These are phyloP conservation scores for Canis aureus DNA, from an alignment of 2,113 vertebrate species.

Conservation along the genomic window DNA sequence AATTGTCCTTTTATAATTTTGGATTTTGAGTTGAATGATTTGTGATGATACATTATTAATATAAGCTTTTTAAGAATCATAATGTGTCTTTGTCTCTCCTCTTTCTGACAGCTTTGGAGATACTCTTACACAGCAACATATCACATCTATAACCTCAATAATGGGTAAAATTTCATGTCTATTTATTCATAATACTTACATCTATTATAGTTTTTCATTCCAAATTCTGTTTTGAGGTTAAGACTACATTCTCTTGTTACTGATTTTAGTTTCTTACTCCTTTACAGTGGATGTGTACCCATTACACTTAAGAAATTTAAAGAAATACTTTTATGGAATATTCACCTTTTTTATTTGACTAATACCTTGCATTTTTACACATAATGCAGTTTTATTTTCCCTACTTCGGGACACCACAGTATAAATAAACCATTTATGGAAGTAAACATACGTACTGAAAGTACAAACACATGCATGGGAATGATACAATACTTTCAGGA, in stretches of 20 bases:
- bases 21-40: conserved; percentile 42
- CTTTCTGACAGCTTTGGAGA: conserved; percentile 93
- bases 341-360: neutral
- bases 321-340: neutral
- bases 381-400: neutral
- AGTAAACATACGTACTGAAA: conserved; percentile 15
- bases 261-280: conserved; percentile 46
- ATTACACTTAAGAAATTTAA: neutral
- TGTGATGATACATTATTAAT: neutral
- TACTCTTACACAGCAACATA: conserved; percentile 96
- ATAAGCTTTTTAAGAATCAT: conserved; percentile 34
- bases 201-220: conserved; percentile 7
- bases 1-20: conserved; percentile 52
- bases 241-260: conserved; percentile 64
- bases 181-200: conserved; percentile 5
- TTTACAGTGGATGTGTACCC: neutral
- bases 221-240: conserved; percentile 37
- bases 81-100: conserved; percentile 68
- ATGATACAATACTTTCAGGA: neutral
- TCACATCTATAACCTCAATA: conserved; percentile 91
- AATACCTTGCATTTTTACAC: neutral
- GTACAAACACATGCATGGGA: neutral
- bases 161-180: conserved; percentile 89
- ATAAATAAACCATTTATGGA: conserved; percentile 39
- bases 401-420: conserved; percentile 14